Percentiles rank a stretch among this genome's conserved stretches.
phyloP scores from a whole-genome alignment of 1,140 invertebrate genomes.

The Calliphora vicina region DNA sequence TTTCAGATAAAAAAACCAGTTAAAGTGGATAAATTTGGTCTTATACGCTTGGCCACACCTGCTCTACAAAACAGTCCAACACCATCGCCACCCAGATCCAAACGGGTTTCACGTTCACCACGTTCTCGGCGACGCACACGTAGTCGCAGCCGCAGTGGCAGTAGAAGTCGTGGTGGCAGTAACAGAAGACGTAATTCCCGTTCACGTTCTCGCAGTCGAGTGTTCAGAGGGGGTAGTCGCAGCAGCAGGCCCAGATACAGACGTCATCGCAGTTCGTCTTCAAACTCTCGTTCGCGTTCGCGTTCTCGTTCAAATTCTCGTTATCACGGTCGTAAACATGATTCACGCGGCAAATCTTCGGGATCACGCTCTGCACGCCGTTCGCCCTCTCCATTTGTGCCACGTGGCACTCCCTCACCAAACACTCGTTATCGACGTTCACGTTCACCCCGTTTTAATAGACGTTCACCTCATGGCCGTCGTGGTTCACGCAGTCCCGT shows the following conservation, averaged over 20 bases:
- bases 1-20: constrained; percentile 62
- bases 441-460: constrained; percentile 44
- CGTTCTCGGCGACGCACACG: constrained; percentile 60
- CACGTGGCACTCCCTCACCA: constrained; percentile 39
- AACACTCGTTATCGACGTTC: constrained; percentile 35
- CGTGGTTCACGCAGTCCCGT: neutral
- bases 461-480: constrained; percentile 12
- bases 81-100: constrained; percentile 48
- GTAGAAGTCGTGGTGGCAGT: constrained; percentile 62
- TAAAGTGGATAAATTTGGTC: constrained; percentile 74
- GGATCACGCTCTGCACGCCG: constrained; percentile 41
- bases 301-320: constrained; percentile 50
- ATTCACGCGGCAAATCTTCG: constrained; percentile 46
- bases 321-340: constrained; percentile 62
- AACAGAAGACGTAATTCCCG: constrained; percentile 51
- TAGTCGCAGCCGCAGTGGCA: constrained; percentile 56
- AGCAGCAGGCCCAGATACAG: neutral
- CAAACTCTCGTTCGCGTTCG: constrained; percentile 56
- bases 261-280: constrained; percentile 30
- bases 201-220: constrained; percentile 20
- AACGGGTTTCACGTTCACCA: neutral
- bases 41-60: constrained; percentile 68
- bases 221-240: neutral
- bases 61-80: constrained; percentile 51
- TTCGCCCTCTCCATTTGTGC: constrained; percentile 40